A percentile compares a stretch with the other conserved stretches of the same genome.
Evolutionary conservation across 2,888 invertebrate species (phyloP).

Genomic region (Operophtera brumata): DNA sequence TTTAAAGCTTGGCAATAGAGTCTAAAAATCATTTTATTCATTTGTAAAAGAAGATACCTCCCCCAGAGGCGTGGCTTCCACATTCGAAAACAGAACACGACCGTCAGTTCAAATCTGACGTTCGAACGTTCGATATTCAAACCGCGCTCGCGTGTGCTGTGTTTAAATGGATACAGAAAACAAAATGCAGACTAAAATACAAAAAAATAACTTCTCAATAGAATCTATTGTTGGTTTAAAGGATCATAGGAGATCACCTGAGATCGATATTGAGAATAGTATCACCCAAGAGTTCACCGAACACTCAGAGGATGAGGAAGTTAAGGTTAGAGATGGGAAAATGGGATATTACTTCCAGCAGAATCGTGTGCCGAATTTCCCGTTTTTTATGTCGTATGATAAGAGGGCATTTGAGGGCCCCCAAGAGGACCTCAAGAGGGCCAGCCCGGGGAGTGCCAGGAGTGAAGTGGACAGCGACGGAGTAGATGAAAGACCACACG

Average conservation of each 20-base stretch:
- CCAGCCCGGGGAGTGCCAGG: conserved; percentile 69
- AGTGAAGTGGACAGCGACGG: conserved; percentile 75
- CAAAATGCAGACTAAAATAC: conserved; percentile 66
- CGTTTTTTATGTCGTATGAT: conserved; percentile 75
- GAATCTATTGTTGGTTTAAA: conserved; percentile 81
- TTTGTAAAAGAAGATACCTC: conserved; percentile 38
- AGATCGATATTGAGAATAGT: conserved; percentile 73
- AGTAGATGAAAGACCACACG: conserved; percentile 68
- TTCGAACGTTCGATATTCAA: conserved; percentile 53
- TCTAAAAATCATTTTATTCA: conserved; percentile 1
- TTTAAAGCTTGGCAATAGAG: neutral
- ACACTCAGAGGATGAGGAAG: conserved; percentile 63
- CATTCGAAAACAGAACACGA: conserved; percentile 38
- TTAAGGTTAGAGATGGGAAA: conserved; percentile 65
- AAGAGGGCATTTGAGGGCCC: conserved; percentile 59
- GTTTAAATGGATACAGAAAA: conserved; percentile 69
- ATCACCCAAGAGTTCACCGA: conserved; percentile 65
- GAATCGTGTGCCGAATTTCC: conserved; percentile 70
- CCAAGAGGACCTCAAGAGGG: conserved; percentile 66
- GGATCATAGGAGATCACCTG: conserved; percentile 65
- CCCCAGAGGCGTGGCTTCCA: conserved; percentile 52
- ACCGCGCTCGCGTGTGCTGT: conserved; percentile 33
- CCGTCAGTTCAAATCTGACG: conserved; percentile 52
- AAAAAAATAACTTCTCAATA: conserved; percentile 83
- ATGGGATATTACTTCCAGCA: conserved; percentile 73